Evolutionary conservation across 2,888 invertebrate genomes (phyloP).

Genomic region (Eupithecia pulchellata): DNA sequence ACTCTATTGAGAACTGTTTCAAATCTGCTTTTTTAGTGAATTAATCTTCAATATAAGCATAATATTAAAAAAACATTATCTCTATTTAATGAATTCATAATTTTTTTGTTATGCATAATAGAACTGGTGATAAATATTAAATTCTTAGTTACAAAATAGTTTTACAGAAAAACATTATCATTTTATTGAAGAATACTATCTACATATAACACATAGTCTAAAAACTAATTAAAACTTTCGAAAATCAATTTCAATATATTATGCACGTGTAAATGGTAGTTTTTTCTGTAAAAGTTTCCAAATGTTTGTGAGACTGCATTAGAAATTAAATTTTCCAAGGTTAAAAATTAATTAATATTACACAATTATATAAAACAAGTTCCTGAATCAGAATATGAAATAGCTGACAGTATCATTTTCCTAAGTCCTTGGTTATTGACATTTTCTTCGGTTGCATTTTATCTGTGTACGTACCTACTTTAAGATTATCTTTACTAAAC

Average conservation of each 20-base stretch:
- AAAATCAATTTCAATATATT: conserved; percentile 29
- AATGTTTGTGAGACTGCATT: conserved; percentile 46
- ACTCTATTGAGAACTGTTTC: conserved; percentile 13
- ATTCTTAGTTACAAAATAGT: conserved; percentile 23
- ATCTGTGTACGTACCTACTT: conserved; percentile 62
- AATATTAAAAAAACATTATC: conserved; percentile 20
- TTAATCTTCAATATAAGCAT: conserved; percentile 38
- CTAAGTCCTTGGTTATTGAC: conserved; percentile 21
- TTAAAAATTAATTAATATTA: conserved; percentile 38
- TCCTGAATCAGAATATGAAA: conserved; percentile 44
- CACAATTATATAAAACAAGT: conserved; percentile 43
- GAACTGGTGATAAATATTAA: conserved; percentile 30
- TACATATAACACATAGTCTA: conserved; percentile 16
- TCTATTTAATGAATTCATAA: conserved; percentile 28
- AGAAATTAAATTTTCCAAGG: conserved; percentile 40
- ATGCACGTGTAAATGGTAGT: conserved; percentile 40
- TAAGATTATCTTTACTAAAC: conserved; percentile 60
- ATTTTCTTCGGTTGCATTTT: conserved; percentile 72
- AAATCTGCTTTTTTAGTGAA: conserved; percentile 27
- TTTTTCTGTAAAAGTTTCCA: conserved; percentile 43
- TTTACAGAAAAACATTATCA: conserved; percentile 19
- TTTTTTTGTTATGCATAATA: conserved; percentile 40
- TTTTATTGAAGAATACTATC: conserved; percentile 12
- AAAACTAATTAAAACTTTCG: conserved; percentile 21
- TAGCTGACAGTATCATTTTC: conserved; percentile 31